Conservation (phyloP, 2,888 invertebrate genomes). For the Gymnoscelis rufifasciata region DNA sequence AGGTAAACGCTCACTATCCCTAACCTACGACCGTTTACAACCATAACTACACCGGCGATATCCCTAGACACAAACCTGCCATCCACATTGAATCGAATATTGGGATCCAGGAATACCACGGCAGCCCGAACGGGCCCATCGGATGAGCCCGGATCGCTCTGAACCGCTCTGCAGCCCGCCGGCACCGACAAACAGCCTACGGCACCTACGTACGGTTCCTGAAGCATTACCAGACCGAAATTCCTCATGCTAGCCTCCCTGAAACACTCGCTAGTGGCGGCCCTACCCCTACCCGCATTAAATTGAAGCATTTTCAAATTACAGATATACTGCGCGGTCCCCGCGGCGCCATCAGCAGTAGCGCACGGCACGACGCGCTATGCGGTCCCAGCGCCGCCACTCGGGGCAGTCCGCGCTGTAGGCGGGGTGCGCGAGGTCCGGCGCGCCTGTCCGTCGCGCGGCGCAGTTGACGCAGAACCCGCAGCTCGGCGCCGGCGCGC, state of each 20-base stretch:
- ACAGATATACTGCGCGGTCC: not conserved
- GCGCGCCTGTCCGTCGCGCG: not conserved
- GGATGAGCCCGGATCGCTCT: not conserved
- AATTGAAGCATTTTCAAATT: not conserved
- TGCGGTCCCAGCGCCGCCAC: not conserved
- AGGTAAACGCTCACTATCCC: not conserved
- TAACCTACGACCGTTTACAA: not conserved
- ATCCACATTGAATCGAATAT: not conserved
- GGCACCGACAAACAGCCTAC: not conserved
- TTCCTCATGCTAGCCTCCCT: not conserved
- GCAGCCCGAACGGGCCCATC: not conserved
- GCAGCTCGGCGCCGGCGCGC: no score
- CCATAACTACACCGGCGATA: not conserved
- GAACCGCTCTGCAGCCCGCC: not conserved
- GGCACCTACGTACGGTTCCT: not conserved
- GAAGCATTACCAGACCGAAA: not conserved
- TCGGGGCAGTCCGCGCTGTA: not conserved
- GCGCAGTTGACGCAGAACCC: conserved; percentile 4
- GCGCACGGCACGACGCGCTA: not conserved
- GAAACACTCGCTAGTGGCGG: not conserved
- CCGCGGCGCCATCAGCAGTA: conserved; percentile 2
- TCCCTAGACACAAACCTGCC: not conserved
- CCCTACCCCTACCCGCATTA: not conserved
- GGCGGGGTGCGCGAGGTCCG: not conserved
- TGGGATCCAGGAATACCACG: not conserved